Percentiles rank a stretch among this genome's conserved stretches.
phyloP scores from a whole-genome alignment of 2,888 invertebrate genomes.

The Tinea pellionella region DNA sequence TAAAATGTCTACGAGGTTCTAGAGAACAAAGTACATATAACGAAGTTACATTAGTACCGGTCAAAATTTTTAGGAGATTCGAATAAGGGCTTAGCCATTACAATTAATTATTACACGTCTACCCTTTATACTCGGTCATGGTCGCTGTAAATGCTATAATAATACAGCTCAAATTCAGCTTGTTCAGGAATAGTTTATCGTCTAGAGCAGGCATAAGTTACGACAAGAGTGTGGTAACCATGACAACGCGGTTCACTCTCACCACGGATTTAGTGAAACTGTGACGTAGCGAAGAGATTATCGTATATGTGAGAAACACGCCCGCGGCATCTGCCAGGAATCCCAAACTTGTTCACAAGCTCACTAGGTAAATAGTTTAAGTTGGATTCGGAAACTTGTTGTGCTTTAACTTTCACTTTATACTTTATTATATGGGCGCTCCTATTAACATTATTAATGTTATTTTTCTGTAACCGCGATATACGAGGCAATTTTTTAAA shows the following conservation, averaged over 20 bases:
- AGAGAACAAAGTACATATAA: no score
- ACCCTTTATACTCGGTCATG: no score
- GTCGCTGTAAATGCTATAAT: no score
- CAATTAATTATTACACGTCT: no score
- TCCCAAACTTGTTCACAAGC: slow-evolving; percentile 38
- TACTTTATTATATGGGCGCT: not conserved
- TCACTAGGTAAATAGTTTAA: slow-evolving; percentile 53
- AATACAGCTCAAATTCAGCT: no score
- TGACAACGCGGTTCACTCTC: slow-evolving; percentile 32
- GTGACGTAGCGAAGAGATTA: slow-evolving; percentile 34
- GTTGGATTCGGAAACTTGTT: slow-evolving; percentile 23
- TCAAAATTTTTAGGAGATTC: no score
- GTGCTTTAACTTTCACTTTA: not conserved
- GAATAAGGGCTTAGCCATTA: no score
- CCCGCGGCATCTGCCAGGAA: slow-evolving; percentile 42
- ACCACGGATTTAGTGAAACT: slow-evolving; percentile 30
- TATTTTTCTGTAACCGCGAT: no score
- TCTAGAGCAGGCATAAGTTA: slow-evolving; percentile 29
- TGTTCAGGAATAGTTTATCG: slow-evolving; percentile 29
- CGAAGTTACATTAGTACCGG: no score
- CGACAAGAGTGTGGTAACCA: slow-evolving; percentile 27
- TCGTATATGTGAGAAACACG: slow-evolving; percentile 23
- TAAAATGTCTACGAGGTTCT: no score
- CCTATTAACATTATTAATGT: not conserved
- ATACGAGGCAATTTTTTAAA: no score